Conservation (phyloP, 2,797 vertebrate genomes). For the Ceyx erithaca region DNA sequence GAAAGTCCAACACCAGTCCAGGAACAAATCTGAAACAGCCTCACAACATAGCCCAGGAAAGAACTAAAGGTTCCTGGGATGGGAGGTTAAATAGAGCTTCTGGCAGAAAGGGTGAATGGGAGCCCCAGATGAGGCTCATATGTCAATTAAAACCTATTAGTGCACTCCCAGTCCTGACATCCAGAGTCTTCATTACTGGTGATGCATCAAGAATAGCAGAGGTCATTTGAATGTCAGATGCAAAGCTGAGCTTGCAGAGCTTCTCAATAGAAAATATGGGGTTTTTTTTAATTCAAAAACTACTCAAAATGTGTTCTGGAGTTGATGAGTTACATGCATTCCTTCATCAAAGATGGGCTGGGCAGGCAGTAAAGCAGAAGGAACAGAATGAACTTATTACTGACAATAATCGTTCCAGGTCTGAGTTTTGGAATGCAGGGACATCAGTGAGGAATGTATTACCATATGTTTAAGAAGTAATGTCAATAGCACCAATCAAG, state of each 20-base stretch:
- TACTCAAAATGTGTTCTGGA: slow-evolving; percentile 13
- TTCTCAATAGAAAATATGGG: background rate
- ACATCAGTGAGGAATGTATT: slow-evolving; percentile 42
- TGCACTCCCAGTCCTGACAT: background rate
- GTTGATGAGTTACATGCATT: background rate
- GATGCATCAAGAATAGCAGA: background rate
- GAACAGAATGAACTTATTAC: slow-evolving; percentile 44
- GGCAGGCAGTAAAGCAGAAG: slow-evolving; percentile 40
- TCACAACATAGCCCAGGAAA: background rate
- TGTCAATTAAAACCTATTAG: background rate
- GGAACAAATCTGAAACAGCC: background rate
- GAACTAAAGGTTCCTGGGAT: rapidly evolving
- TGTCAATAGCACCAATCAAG: slow-evolving; percentile 55
- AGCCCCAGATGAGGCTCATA: background rate
- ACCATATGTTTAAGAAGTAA: slow-evolving; percentile 41
- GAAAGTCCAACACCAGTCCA: background rate
- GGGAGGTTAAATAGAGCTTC: background rate
- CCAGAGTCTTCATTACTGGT: background rate
- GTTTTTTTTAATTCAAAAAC: slow-evolving; percentile 1
- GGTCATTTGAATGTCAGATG: background rate
- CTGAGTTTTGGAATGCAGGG: slow-evolving; percentile 42
- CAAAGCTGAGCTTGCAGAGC: background rate
- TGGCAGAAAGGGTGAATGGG: background rate
- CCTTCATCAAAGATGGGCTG: slow-evolving; percentile 20
- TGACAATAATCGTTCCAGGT: slow-evolving; percentile 47